A percentile compares a stretch with the other conserved stretches of the same genome.
Evolutionary conservation across 1,140 invertebrate genomes (phyloP).

Genomic region (Aleiodes sp.): DNA sequence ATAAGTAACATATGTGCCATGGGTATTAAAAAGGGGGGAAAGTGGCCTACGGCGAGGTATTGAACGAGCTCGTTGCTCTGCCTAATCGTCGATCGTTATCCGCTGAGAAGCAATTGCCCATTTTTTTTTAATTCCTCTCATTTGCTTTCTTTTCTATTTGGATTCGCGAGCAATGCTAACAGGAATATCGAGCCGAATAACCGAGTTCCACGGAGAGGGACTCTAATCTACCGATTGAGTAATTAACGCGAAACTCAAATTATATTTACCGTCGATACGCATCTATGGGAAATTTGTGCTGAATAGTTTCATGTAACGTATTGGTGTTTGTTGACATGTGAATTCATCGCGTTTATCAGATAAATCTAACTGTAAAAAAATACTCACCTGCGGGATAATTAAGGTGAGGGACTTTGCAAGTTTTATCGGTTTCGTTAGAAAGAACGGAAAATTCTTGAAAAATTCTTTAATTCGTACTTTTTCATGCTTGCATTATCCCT

Average conservation of each 20-base stretch:
- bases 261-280: constrained; percentile 3
- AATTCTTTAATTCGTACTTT: too few species aligned
- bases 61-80: constrained; percentile 33
- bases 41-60: constrained; percentile 24
- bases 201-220: too few species aligned
- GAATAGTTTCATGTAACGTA: constrained; percentile 18
- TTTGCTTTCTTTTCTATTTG: neutral
- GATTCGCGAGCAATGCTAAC: too few species aligned
- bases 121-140: neutral
- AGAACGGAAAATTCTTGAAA: too few species aligned
- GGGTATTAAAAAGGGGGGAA: constrained; percentile 7
- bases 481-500: too few species aligned
- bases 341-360: constrained; percentile 15
- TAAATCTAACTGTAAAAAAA: too few species aligned
- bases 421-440: too few species aligned
- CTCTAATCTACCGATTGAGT: constrained; percentile 26
- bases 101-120: constrained; percentile 25
- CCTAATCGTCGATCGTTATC: constrained; percentile 36
- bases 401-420: too few species aligned
- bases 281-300: constrained; percentile 22
- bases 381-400: too few species aligned
- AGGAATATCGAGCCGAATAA: too few species aligned
- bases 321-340: constrained; percentile 1
- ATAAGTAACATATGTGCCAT: constrained; percentile 3
- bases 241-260: constrained; percentile 23